Evolutionary conservation across 2,888 invertebrate species (phyloP).

Genomic region (Drosophila nigricruria): DNA sequence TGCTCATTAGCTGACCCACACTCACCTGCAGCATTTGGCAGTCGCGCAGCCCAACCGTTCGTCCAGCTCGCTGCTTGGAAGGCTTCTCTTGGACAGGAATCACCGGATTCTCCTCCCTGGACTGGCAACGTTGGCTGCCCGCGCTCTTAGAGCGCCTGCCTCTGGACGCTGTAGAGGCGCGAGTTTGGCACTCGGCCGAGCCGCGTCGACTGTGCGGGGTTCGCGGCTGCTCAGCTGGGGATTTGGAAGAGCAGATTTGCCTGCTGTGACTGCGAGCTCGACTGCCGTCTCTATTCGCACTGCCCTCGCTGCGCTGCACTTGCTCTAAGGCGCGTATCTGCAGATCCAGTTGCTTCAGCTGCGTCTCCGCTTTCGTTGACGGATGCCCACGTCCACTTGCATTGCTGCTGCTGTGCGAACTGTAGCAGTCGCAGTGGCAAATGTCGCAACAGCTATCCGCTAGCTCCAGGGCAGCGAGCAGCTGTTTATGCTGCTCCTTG

Average conservation of each 20-base stretch:
- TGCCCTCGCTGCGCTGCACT: constrained; percentile 51
- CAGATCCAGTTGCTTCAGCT: constrained; percentile 44
- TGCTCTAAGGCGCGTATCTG: constrained; percentile 7
- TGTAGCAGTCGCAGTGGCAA: constrained; percentile 84
- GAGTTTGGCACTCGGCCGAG: constrained; percentile 43
- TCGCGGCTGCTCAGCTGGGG: constrained; percentile 37
- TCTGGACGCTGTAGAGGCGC: constrained; percentile 30
- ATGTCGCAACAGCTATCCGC: constrained; percentile 83
- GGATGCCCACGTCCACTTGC: constrained; percentile 34
- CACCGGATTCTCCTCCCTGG: constrained; percentile 26
- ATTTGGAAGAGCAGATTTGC: constrained; percentile 43
- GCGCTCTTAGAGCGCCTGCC: constrained; percentile 80
- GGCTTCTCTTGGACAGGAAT: neutral
- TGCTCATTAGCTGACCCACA: neutral
- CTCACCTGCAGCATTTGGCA: constrained; percentile 81
- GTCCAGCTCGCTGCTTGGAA: constrained; percentile 18
- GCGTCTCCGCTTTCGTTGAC: constrained; percentile 25
- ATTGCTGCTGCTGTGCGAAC: constrained; percentile 77
- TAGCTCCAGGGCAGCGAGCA: constrained; percentile 75
- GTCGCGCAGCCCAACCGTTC: constrained; percentile 63
- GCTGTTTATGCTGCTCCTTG: constrained; percentile 69
- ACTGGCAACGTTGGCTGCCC: constrained; percentile 64
- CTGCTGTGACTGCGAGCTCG: constrained; percentile 23
- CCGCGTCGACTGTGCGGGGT: constrained; percentile 33
- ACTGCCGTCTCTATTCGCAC: constrained; percentile 15